A percentile compares a stretch with the other conserved stretches of the same genome.
Conservation (phyloP, 2,888 invertebrate genomes). For the Ophraella communa region DNA sequence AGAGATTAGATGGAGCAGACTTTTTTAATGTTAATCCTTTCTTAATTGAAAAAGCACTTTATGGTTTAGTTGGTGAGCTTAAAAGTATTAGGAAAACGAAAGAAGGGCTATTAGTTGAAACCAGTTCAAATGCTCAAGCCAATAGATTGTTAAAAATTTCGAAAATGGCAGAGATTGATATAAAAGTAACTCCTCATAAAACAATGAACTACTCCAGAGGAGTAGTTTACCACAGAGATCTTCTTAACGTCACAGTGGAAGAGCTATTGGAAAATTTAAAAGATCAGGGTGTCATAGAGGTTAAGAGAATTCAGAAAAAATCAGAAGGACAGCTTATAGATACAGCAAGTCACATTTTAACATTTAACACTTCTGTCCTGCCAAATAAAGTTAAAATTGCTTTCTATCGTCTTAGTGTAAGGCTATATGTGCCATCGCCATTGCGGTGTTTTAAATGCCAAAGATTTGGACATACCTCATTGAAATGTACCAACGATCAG, state of each 20-base stretch:
- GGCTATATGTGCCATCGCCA: neutral
- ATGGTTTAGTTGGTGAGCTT: neutral
- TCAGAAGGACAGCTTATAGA: too few species aligned
- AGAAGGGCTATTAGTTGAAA: constrained; percentile 8
- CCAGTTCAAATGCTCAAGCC: neutral
- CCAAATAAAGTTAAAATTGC: too few species aligned
- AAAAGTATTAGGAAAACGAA: neutral
- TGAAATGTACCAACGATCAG: too few species aligned
- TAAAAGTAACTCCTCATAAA: neutral
- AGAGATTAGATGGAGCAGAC: neutral
- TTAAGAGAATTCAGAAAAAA: neutral
- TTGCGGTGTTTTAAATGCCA: neutral
- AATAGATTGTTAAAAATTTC: neutral
- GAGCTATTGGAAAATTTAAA: neutral
- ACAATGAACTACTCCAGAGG: neutral
- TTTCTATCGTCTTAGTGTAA: too few species aligned
- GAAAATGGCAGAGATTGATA: neutral
- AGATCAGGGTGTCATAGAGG: neutral
- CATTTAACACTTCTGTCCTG: too few species aligned
- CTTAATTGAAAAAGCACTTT: neutral
- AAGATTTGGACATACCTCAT: too few species aligned
- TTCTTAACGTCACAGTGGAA: constrained; percentile 3
- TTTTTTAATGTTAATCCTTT: too few species aligned
- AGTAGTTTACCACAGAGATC: neutral
- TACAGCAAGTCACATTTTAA: too few species aligned